A percentile compares a stretch with the other conserved stretches of the same genome.
These are phyloP conservation scores for Drosophila anceps DNA, from an alignment of 2,888 invertebrate species.

Conservation along the genomic window DNA sequence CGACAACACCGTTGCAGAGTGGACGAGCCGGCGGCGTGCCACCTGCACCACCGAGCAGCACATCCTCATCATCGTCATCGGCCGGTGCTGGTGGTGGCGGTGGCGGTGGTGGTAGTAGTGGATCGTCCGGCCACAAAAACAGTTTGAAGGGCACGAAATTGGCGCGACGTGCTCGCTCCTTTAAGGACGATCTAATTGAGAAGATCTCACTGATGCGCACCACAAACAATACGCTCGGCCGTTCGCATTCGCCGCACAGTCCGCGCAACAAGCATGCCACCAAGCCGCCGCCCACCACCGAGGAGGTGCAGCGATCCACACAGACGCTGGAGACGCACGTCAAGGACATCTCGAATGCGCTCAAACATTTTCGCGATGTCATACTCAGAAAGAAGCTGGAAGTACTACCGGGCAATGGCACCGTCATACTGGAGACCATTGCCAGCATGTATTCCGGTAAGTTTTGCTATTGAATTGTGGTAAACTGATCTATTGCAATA, in stretches of 20 bases:
- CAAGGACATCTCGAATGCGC: constrained; percentile 90
- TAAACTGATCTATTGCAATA: not conserved
- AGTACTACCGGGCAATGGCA: constrained; percentile 97
- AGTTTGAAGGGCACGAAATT: constrained; percentile 93
- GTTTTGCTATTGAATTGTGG: not conserved
- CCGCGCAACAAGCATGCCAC: constrained; percentile 87
- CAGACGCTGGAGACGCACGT: constrained; percentile 91
- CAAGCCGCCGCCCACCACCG: constrained; percentile 84
- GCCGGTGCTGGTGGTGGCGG: constrained; percentile 40
- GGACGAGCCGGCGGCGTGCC: constrained; percentile 40
- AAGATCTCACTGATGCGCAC: constrained; percentile 96
- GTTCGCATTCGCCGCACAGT: constrained; percentile 89
- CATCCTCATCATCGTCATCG: constrained; percentile 13
- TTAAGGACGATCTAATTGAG: constrained; percentile 96
- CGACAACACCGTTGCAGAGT: constrained; percentile 35
- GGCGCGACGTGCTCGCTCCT: constrained; percentile 94
- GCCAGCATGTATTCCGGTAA: constrained; percentile 92
- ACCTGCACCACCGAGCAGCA: constrained; percentile 65
- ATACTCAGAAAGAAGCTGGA: constrained; percentile 96
- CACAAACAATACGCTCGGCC: constrained; percentile 87
- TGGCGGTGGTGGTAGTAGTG: not conserved
- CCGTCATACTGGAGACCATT: constrained; percentile 96
- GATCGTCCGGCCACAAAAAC: constrained; percentile 89
- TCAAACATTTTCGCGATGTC: constrained; percentile 96
- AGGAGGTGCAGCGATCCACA: constrained; percentile 88